These are phyloP conservation scores for Paraescarpia echinospica DNA, from an alignment of 1,140 invertebrate genomes.

Conservation along the genomic window DNA sequence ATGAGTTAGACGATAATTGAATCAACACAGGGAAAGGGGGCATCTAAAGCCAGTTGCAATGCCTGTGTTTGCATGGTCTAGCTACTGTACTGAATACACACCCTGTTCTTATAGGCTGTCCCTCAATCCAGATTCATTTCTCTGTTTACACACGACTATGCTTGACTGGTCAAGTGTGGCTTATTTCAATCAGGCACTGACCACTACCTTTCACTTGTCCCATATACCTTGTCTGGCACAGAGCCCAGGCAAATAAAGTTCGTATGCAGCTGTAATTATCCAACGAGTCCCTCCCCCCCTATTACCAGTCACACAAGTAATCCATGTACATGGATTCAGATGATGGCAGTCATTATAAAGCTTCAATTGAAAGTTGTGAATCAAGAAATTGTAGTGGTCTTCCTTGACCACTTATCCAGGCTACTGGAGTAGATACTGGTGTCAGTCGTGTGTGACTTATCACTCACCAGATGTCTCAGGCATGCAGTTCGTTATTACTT, in stretches of 20 bases:
- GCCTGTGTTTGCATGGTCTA: background rate
- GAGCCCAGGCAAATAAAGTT: too few relatives aligned
- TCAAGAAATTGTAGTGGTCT: too few relatives aligned
- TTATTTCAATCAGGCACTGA: background rate
- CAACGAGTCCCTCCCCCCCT: too few relatives aligned
- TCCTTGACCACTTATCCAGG: too few relatives aligned
- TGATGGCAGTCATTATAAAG: background rate
- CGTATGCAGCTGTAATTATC: background rate
- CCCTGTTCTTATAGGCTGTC: background rate
- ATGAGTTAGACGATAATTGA: background rate
- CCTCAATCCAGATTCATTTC: background rate
- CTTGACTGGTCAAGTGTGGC: background rate
- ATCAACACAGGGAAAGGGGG: background rate
- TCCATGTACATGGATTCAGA: background rate
- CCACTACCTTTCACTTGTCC: background rate
- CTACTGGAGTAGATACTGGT: too few relatives aligned
- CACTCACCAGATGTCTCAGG: too few relatives aligned
- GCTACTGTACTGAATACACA: background rate
- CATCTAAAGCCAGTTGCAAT: background rate
- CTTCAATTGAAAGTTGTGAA: background rate
- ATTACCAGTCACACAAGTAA: background rate
- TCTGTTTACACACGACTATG: background rate
- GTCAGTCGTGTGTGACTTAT: too few relatives aligned
- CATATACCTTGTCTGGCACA: too few relatives aligned
- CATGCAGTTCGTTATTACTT: too few relatives aligned